Percentiles rank a stretch among this genome's conserved stretches.
These are phyloP conservation scores for Eupithecia vulgata DNA, from an alignment of 2,888 invertebrate species.

Conservation along the genomic window DNA sequence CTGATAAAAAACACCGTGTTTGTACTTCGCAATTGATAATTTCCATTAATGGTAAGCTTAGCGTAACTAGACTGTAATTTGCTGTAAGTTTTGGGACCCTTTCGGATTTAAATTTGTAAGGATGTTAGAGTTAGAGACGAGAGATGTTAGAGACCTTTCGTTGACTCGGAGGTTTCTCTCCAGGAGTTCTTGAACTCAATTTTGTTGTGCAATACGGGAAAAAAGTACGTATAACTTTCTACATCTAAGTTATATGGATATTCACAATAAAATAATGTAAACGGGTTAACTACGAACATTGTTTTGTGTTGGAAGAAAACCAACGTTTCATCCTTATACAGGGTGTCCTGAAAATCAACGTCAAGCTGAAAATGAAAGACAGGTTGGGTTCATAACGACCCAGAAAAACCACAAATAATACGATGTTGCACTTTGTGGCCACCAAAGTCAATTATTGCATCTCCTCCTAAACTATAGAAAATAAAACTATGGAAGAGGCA, in stretches of 20 bases:
- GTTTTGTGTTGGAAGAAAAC: not conserved
- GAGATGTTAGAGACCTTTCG: conserved; percentile 23
- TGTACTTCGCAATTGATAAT: conserved; percentile 45
- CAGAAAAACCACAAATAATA: too few species aligned
- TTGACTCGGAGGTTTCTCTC: not conserved
- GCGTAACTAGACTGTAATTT: conserved; percentile 45
- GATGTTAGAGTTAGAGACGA: conserved; percentile 22
- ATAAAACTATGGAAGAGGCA: too few species aligned
- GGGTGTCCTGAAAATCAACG: too few species aligned
- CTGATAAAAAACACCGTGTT: conserved; percentile 16
- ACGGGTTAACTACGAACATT: not conserved
- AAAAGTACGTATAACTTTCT: not conserved
- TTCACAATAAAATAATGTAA: not conserved
- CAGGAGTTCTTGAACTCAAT: not conserved
- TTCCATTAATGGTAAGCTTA: conserved; percentile 44
- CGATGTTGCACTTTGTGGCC: too few species aligned
- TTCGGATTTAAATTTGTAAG: conserved; percentile 42
- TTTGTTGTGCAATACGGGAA: not conserved
- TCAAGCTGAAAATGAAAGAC: too few species aligned
- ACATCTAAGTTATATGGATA: not conserved
- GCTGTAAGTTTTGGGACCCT: conserved; percentile 43
- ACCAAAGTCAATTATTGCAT: too few species aligned
- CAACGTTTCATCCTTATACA: not conserved
- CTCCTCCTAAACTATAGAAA: too few species aligned
- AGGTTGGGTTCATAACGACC: too few species aligned